Conservation (phyloP, 2,888 invertebrate species). For the Teinopalpus imperialis region DNA sequence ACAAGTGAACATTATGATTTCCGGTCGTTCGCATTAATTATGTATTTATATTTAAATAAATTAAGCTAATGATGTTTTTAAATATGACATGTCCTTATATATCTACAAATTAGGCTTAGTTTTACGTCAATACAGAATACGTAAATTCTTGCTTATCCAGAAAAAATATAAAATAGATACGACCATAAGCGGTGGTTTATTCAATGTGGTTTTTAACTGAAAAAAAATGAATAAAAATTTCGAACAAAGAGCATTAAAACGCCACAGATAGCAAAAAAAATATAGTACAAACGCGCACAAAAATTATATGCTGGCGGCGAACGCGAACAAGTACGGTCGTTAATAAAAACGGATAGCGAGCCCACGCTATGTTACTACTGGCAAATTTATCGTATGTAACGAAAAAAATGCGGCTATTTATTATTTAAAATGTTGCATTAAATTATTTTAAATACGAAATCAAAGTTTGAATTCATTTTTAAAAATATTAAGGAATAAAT, state of each 20-base stretch:
- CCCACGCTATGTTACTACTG: conserved; percentile 70
- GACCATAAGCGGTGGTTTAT: too few relatives aligned
- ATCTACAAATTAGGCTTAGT: too few relatives aligned
- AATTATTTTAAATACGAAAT: conserved; percentile 19
- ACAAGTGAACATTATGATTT: background rate
- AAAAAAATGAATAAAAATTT: conserved; percentile 12
- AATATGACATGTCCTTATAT: too few relatives aligned
- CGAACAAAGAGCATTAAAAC: conserved; percentile 65
- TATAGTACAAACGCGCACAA: conserved; percentile 69
- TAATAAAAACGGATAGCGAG: conserved; percentile 76
- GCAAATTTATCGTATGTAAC: conserved; percentile 69
- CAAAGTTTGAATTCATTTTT: background rate
- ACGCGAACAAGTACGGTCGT: conserved; percentile 77
- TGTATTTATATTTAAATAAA: too few relatives aligned
- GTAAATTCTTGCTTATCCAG: too few relatives aligned
- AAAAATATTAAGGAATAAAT: too few relatives aligned
- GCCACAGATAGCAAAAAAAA: conserved; percentile 54
- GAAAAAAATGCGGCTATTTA: conserved; percentile 56
- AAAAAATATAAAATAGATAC: too few relatives aligned
- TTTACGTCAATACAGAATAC: too few relatives aligned
- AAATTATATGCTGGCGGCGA: conserved; percentile 66
- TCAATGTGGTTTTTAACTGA: background rate
- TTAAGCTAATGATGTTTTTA: too few relatives aligned
- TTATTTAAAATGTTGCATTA: conserved; percentile 33
- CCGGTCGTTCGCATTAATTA: background rate